Conservation (phyloP, 2,113 vertebrate genomes). For the Microtus pennsylvanicus region DNA sequence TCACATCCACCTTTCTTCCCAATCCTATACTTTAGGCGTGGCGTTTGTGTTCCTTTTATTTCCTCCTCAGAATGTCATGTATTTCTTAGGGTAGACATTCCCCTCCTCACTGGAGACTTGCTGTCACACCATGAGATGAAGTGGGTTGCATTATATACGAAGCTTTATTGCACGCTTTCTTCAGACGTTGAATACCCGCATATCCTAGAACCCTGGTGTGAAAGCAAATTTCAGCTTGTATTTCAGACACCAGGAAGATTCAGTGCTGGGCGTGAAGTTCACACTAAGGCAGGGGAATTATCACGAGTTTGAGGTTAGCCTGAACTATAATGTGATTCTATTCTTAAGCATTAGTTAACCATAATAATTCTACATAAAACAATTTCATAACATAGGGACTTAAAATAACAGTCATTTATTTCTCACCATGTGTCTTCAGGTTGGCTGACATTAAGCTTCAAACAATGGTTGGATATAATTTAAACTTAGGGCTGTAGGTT, state of each 20-base stretch:
- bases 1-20: background rate
- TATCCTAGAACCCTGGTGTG: background rate
- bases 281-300: background rate
- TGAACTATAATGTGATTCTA: background rate
- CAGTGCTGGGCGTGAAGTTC: background rate
- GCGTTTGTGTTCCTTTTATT: background rate
- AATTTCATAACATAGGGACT: background rate
- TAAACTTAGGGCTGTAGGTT: background rate
- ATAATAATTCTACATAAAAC: constrained; percentile 25
- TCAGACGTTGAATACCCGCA: background rate
- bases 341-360: background rate
- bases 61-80: background rate
- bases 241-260: background rate
- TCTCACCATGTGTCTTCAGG: background rate
- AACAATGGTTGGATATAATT: background rate
- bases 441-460: constrained; percentile 10
- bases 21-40: background rate
- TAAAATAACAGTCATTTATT: constrained; percentile 45
- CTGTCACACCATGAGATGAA: background rate
- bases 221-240: background rate
- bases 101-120: background rate
- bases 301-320: background rate
- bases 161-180: background rate
- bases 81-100: background rate
- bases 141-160: background rate